A percentile compares a stretch with the other conserved stretches of the same genome.
Evolutionary conservation across 2,113 vertebrate species (phyloP).

Genomic region (Lepidothrix coronata): DNA sequence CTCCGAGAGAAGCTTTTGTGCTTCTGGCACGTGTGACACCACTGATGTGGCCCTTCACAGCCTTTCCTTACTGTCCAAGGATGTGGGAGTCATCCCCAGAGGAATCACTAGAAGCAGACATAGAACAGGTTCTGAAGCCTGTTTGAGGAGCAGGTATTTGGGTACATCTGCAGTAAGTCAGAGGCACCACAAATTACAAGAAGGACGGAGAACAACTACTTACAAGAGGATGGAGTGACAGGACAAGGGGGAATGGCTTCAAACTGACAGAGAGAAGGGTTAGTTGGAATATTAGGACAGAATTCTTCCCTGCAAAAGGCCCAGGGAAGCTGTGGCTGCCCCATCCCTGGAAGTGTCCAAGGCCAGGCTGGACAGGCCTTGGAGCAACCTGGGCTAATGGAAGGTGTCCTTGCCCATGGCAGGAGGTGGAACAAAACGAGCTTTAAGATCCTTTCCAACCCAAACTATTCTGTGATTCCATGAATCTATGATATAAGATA

Average conservation of each 20-base stretch:
- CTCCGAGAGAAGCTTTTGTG: not conserved
- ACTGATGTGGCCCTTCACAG: not conserved
- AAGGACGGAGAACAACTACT: not conserved
- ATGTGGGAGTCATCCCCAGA: not conserved
- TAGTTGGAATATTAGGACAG: not conserved
- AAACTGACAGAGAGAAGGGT: not conserved
- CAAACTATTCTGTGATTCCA: not conserved
- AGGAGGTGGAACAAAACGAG: not conserved
- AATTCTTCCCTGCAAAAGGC: not conserved
- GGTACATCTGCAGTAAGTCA: not conserved
- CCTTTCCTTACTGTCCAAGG: not conserved
- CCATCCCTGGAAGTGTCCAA: not conserved
- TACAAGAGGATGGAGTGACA: not conserved
- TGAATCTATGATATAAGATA: not conserved
- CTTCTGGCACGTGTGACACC: rapidly evolving
- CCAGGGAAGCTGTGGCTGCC: not conserved
- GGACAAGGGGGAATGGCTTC: not conserved
- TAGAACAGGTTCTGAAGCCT: not conserved
- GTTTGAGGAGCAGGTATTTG: not conserved
- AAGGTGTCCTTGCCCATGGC: not conserved
- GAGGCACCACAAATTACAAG: not conserved
- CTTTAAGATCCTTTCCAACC: not conserved
- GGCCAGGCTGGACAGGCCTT: not conserved
- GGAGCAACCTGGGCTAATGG: not conserved
- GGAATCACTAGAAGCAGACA: not conserved